Evolutionary conservation across 2,888 invertebrate genomes (phyloP).

Genomic region (Morinoia aosen): DNA sequence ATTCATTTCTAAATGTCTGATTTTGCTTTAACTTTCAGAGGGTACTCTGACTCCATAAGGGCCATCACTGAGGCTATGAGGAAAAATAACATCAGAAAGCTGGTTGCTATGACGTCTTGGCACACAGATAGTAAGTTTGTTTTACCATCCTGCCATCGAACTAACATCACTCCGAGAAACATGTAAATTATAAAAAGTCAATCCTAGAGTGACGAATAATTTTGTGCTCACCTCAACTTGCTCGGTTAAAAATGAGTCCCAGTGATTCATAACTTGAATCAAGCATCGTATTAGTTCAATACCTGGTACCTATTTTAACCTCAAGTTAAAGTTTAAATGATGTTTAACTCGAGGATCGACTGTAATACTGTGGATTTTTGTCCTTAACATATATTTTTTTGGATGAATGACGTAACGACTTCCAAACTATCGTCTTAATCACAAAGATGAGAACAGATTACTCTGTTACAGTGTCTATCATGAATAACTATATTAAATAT

Average conservation of each 20-base stretch:
- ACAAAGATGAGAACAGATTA: too few species aligned
- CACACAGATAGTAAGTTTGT: constrained; percentile 64
- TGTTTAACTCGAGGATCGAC: too few species aligned
- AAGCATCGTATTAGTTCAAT: too few species aligned
- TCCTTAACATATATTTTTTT: too few species aligned
- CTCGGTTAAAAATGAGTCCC: not conserved
- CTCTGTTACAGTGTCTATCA: too few species aligned
- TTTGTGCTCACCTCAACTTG: too few species aligned
- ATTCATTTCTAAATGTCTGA: not conserved
- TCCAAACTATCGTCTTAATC: too few species aligned
- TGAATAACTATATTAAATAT: too few species aligned
- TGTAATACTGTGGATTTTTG: too few species aligned
- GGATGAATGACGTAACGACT: too few species aligned
- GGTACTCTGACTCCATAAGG: constrained; percentile 65
- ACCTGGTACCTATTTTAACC: too few species aligned
- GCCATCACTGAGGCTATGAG: constrained; percentile 63
- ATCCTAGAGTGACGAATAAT: not conserved
- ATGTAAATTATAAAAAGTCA: not conserved
- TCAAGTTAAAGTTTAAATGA: too few species aligned
- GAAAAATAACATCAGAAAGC: constrained; percentile 55
- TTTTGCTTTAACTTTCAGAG: constrained; percentile 51
- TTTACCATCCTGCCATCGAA: not conserved
- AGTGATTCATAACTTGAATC: not conserved
- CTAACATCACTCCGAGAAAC: not conserved
- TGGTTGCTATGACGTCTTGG: constrained; percentile 67